Conservation (phyloP, 1,140 invertebrate species). For the Hydropsyche tenuis region DNA sequence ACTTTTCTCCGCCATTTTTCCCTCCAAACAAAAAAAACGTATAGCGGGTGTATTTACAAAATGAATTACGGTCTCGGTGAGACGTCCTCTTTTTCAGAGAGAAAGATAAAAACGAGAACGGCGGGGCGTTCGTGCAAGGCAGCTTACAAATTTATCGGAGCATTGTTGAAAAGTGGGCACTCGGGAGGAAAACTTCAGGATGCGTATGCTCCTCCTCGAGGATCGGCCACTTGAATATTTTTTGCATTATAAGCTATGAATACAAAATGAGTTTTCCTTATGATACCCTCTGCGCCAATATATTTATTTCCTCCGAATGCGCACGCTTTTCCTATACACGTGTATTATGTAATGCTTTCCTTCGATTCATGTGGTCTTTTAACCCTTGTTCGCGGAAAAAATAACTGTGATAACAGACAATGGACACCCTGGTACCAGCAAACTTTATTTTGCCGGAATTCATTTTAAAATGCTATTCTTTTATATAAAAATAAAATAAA, state of each 20-base stretch:
- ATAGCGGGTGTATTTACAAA: constrained; percentile 9
- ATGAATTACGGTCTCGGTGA: constrained; percentile 17
- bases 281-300: no score
- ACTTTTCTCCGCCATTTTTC: background rate
- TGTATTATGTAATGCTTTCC: no score
- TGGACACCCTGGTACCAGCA: no score
- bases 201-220: background rate
- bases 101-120: constrained; percentile 1
- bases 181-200: background rate
- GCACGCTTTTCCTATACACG: no score
- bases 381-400: no score
- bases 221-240: background rate
- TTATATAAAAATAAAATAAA: no score
- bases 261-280: background rate
- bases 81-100: background rate
- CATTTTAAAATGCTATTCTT: no score
- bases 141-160: background rate
- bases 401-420: no score
- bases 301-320: no score
- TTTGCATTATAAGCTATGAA: constrained; percentile 9
- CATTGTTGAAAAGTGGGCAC: constrained; percentile 1
- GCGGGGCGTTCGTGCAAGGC: background rate
- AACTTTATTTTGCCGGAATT: no score
- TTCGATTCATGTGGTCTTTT: no score
- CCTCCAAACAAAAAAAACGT: background rate